Evolutionary conservation across 2,888 invertebrate genomes (phyloP).

Genomic region (Fabriciana adippe): DNA sequence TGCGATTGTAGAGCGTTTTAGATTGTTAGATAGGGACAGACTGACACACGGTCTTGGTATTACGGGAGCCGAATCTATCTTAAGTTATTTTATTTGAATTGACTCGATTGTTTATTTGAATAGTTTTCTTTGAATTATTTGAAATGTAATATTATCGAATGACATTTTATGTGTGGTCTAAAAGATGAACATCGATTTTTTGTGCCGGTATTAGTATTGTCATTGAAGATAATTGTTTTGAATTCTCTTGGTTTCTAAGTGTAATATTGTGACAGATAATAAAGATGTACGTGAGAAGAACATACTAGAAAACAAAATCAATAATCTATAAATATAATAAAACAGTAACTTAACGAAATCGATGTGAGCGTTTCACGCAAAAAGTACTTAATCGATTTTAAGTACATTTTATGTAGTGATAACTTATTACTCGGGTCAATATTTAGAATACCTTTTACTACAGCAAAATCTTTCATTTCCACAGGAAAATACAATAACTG

Average conservation of each 20-base stretch:
- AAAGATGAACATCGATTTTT: background rate
- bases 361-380: too few species aligned
- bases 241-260: background rate
- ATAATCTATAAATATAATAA: too few species aligned
- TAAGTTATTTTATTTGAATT: slow-evolving; percentile 28
- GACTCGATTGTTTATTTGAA: slow-evolving; percentile 19
- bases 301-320: too few species aligned
- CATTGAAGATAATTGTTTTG: background rate
- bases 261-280: too few species aligned
- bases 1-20: slow-evolving; percentile 74
- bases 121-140: slow-evolving; percentile 8
- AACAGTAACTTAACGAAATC: too few species aligned
- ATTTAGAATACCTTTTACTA: too few species aligned
- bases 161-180: slow-evolving; percentile 3
- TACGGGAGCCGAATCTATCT: slow-evolving; percentile 29
- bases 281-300: too few species aligned
- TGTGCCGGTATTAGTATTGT: background rate
- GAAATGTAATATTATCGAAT: slow-evolving; percentile 11
- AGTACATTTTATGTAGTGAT: too few species aligned
- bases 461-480: too few species aligned
- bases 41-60: slow-evolving; percentile 38
- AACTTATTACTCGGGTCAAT: too few species aligned
- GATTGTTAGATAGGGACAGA: slow-evolving; percentile 69
- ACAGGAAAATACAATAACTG: too few species aligned
- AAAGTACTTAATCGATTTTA: too few species aligned